phyloP scores from a whole-genome alignment of 2,797 vertebrate species.

The Myotis findleyi region DNA sequence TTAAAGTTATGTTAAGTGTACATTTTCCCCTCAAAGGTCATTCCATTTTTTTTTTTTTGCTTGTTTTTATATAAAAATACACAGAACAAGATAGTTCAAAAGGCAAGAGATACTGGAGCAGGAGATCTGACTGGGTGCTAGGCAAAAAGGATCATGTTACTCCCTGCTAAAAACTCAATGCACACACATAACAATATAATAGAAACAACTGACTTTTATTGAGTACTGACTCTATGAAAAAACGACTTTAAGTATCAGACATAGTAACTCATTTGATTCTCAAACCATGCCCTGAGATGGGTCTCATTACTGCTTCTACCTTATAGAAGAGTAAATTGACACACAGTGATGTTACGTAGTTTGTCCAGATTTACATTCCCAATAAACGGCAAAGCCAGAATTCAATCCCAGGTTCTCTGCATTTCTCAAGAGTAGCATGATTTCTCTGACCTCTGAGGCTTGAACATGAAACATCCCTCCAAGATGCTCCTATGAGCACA shows the following conservation, averaged over 20 bases:
- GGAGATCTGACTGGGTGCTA: neutral
- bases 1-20: neutral
- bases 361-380: neutral
- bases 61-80: neutral
- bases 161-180: neutral
- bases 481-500: neutral
- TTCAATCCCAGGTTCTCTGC: neutral
- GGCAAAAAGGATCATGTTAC: neutral
- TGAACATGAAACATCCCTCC: neutral
- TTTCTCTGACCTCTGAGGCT: neutral
- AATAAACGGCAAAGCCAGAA: neutral
- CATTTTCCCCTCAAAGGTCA: neutral
- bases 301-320: neutral
- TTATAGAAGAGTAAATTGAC: neutral
- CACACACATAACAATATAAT: neutral
- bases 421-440: accelerated
- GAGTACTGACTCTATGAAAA: neutral
- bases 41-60: neutral
- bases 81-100: neutral
- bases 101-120: neutral
- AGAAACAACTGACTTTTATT: neutral
- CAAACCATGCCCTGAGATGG: neutral
- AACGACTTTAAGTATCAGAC: neutral
- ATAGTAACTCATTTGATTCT: neutral
- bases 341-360: neutral